These are phyloP conservation scores for Hippoglossus hippoglossus DNA, from an alignment of 2,797 vertebrate species.

Conservation along the genomic window DNA sequence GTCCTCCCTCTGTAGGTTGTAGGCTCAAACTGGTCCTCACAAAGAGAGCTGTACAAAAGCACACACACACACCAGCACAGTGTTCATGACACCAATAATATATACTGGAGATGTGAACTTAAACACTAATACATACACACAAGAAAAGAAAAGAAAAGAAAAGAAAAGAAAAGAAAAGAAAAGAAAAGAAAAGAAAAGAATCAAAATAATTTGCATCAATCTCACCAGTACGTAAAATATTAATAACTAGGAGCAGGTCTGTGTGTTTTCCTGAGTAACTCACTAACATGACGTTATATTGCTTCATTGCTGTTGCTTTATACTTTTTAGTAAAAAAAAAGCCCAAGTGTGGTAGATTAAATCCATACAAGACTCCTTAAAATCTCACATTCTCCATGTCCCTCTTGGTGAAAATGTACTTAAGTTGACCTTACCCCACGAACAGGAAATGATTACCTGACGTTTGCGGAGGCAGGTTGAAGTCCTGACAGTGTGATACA, in stretches of 20 bases:
- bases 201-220: too few species aligned
- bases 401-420: not conserved
- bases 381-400: not conserved
- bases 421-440: not conserved
- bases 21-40: too few species aligned
- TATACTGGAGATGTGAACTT: too few species aligned
- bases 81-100: too few species aligned
- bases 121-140: not conserved
- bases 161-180: too few species aligned
- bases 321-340: not conserved
- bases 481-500: slow-evolving; percentile 12
- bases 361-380: not conserved
- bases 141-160: too few species aligned
- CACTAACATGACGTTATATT: not conserved
- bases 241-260: slow-evolving; percentile 11
- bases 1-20: too few species aligned
- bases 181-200: too few species aligned
- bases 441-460: slow-evolving; percentile 10
- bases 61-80: too few species aligned
- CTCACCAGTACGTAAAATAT: slow-evolving; percentile 13
- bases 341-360: not conserved
- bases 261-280: not conserved
- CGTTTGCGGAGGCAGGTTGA: not conserved
- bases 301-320: not conserved
- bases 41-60: too few species aligned